phyloP scores from a whole-genome alignment of 2,113 vertebrate species.

The Nesoenas mayeri region DNA sequence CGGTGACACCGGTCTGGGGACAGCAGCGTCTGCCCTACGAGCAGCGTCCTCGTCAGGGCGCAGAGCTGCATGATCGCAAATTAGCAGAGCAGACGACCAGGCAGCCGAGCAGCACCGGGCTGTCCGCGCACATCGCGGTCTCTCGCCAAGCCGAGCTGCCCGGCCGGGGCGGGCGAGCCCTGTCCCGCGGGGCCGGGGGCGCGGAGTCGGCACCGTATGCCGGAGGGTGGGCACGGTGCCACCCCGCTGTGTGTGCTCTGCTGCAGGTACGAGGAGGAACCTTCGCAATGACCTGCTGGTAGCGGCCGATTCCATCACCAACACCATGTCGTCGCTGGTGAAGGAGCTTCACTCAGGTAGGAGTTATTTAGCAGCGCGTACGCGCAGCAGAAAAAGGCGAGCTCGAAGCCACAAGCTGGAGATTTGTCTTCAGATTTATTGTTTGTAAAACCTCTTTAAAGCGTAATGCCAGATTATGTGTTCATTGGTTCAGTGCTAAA shows the following conservation, averaged over 20 bases:
- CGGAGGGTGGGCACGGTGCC: accelerated
- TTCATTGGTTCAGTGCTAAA: too few relatives aligned
- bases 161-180: accelerated
- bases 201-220: accelerated
- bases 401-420: accelerated
- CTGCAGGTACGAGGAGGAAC: conserved; percentile 89
- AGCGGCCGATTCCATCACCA: conserved; percentile 95
- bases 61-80: not conserved
- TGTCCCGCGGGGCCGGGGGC: accelerated
- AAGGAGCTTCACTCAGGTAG: conserved; percentile 96
- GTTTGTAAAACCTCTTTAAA: not conserved
- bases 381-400: accelerated
- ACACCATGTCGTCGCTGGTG: conserved; percentile 95
- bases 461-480: accelerated
- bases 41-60: not conserved
- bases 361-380: accelerated
- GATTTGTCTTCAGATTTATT: not conserved
- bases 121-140: not conserved
- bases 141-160: not conserved
- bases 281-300: conserved; percentile 93
- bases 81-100: not conserved
- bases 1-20: too few relatives aligned
- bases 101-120: not conserved
- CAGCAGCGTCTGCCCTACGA: not conserved
- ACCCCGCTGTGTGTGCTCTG: not conserved